Evolutionary conservation across 2,113 vertebrate genomes (phyloP).

Genomic region (Ceratotherium simum): DNA sequence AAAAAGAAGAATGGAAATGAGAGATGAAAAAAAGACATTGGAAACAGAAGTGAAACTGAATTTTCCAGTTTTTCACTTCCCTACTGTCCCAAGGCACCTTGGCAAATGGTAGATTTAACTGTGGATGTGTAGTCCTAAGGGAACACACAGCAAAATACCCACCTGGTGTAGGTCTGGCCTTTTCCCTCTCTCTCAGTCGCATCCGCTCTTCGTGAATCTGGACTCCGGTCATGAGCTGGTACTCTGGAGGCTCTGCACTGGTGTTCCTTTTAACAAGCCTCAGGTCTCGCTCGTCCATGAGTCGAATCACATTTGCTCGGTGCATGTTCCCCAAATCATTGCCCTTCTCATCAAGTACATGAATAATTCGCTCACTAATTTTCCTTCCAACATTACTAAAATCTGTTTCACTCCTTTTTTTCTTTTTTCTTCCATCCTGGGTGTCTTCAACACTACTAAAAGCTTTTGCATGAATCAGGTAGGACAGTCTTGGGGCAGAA

Average conservation of each 20-base stretch:
- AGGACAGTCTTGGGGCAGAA: not conserved
- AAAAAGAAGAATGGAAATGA: not conserved
- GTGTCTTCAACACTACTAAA: slow-evolving; percentile 82
- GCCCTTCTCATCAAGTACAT: slow-evolving; percentile 89
- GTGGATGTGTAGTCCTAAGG: accelerated
- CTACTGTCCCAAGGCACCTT: not conserved
- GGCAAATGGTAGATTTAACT: not conserved
- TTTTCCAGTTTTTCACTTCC: not conserved
- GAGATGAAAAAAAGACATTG: not conserved
- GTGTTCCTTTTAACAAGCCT: slow-evolving; percentile 90
- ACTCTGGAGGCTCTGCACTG: slow-evolving; percentile 89
- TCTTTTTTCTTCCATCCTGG: slow-evolving; percentile 77
- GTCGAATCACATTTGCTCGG: slow-evolving; percentile 88
- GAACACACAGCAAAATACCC: not conserved
- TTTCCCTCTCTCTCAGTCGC: slow-evolving; percentile 88
- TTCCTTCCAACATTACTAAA: slow-evolving; percentile 90
- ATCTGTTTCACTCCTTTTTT: slow-evolving; percentile 59
- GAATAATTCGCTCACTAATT: slow-evolving; percentile 90
- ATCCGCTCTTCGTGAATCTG: slow-evolving; percentile 94
- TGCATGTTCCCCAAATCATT: slow-evolving; percentile 92
- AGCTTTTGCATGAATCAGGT: slow-evolving; percentile 66
- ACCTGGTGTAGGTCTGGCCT: slow-evolving; percentile 87
- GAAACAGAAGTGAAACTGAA: not conserved
- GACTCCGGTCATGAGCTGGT: slow-evolving; percentile 93
- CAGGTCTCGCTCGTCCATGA: slow-evolving; percentile 91